Evolutionary conservation across 2,797 vertebrate genomes (phyloP), one percentile per base, ranked within the genome.

Genomic region (Pyrocephalus nanus): DNA sequence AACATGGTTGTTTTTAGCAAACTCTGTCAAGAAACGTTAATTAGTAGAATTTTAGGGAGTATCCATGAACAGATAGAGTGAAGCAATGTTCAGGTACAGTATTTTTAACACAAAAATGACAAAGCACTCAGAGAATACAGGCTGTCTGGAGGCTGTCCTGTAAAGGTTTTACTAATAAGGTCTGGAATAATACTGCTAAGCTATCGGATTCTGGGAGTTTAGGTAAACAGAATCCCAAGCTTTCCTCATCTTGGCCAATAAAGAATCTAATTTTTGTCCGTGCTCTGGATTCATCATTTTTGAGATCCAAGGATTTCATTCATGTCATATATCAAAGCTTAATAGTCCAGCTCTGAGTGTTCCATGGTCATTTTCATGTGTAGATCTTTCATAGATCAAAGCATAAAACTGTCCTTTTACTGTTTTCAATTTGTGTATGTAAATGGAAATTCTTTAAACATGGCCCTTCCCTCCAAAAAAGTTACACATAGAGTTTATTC

Each of bases 391-490:
- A 75, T 6, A 97, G 93, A 96, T 93, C 91, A 95, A 96, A 96
- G 95, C 84, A 83, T 61, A 62, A 91, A 74, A 70, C 95, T 94
- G 58, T 86, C 62, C 29, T 36, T 94, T 88, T 89, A 80, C 91
- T 96, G 93, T 91, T 96, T 97, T 80, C 92, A 95, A 95, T 95
- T 96, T 94, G 81, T 86, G 93, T 89, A 86, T 95, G 75, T 79
- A 95, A 94, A 92, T 92, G 62, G 69, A 85, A 96, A 94, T 86
- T 94, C 85, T 93, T 94, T 77, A 75, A 69, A 47, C 34, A 6
- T 58, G 21, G 22, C 16, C 14, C 12, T 14, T 5, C 29, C 25
- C 2, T 3, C 5, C 34, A 22, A 32, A 67, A 75, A 58, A 65
- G 45, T 71, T 67, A 15, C 27, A 34, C 40, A 20, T 60, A 32